Base-by-base conservation (phyloP, 2,113 vertebrate species). In the Amphiprion ocellaris region DNA sequence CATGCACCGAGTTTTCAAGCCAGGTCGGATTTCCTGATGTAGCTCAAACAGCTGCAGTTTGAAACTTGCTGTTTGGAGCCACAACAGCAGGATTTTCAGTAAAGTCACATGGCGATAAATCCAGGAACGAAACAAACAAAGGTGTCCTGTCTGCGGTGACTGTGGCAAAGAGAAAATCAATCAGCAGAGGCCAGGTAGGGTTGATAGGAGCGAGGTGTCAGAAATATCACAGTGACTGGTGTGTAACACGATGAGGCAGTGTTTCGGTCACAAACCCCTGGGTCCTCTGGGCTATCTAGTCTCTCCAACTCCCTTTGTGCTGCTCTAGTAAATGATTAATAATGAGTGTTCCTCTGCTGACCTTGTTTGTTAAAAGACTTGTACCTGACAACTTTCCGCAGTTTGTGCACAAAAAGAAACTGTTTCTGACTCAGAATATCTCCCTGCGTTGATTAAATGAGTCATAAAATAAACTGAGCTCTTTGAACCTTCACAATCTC, bases 331-430 rank as follows among this genome's bases (percentile, higher is more conserved):
- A 94, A 94, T 95, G 88, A 94, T 94, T 95, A 86, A 94, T 94
- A 90, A 74, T 61, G 76, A 82, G 83, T 85, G 89, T 82, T 93
- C 91, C 93, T 92, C 82, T 63, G 73, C 86, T 91, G 89, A 94
- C 92, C 93, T 90, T 92, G 90, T 90, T 92, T 93, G 92, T 92
- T 93, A 91, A 93, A 91, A 92, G 90, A 91, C 91, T 93, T 92
- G 92, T 92, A 92, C 90, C 91, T 93, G 89, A 94, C 92, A 90
- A 89, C 86, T 91, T 83, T 90, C 69, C 59, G 84, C 70, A 77
- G 67, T 87, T 83, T 80, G 82, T 60, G 49, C 85, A 78, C 58
- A 11, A 84, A 90, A 83, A 80, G 65, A 74, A 88, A 80, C 39
- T 65, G 54, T 80, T 84, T 68, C 41, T 19, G 28, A 87, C 77